phyloP scores from a whole-genome alignment of 1,140 invertebrate species.

The Meloidogyne chitwoodi region DNA sequence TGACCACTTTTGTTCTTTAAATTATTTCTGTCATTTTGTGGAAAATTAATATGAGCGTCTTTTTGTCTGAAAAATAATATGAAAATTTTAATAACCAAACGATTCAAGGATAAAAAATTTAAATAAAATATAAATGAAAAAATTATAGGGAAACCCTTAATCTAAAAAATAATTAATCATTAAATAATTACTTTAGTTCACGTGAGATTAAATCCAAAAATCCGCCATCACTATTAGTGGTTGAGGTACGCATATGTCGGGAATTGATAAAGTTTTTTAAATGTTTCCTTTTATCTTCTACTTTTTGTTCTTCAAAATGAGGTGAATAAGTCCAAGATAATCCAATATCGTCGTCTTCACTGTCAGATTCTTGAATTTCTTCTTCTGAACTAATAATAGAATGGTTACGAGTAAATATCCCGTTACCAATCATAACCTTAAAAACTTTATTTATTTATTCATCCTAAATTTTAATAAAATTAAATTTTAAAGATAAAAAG shows the following conservation, averaged over 20 bases:
- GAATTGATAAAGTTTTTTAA: neutral
- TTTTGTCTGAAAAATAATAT: neutral
- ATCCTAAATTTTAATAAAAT: no score
- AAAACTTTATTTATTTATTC: neutral
- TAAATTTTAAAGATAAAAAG: no score
- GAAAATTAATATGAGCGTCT: neutral
- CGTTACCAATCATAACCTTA: neutral
- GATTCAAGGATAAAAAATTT: no score
- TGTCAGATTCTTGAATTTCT: neutral
- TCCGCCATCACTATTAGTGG: neutral
- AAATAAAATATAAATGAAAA: no score
- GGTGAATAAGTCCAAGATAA: neutral
- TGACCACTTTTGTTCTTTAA: neutral
- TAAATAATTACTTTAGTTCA: neutral
- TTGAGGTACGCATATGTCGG: neutral
- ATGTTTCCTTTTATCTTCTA: neutral
- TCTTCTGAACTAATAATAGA: neutral
- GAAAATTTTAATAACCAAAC: no score
- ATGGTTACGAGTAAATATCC: neutral
- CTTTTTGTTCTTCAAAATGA: neutral
- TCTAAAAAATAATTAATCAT: neutral
- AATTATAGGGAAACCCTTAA: no score
- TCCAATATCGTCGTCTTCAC: neutral
- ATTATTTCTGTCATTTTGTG: neutral
- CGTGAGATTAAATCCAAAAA: neutral